Conservation (phyloP, 2,113 vertebrate species). For the Rhineura floridana region DNA sequence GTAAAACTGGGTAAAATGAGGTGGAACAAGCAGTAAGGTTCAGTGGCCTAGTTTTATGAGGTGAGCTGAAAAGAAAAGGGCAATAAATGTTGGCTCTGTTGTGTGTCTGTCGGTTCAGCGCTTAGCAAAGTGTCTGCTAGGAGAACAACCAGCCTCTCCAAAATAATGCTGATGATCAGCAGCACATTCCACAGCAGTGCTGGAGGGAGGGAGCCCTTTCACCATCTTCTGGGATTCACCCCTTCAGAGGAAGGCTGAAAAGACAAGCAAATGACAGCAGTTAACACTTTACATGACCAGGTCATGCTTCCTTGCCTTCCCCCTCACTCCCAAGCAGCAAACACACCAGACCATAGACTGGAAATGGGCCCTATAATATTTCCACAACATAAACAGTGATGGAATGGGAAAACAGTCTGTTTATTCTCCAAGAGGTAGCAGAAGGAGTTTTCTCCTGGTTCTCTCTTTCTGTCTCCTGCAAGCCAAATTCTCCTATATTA, state of each 20-base stretch:
- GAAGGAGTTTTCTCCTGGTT: constrained; percentile 36
- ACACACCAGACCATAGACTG: constrained; percentile 38
- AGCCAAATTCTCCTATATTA: accelerated
- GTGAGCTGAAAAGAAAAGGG: neutral
- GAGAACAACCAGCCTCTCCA: neutral
- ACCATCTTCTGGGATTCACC: neutral
- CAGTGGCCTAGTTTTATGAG: neutral
- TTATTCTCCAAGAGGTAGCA: constrained; percentile 56
- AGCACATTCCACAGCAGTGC: accelerated
- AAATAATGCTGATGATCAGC: accelerated
- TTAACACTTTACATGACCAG: constrained; percentile 35
- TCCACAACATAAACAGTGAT: constrained; percentile 55
- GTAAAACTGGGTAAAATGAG: neutral
- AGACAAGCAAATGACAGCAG: constrained; percentile 48
- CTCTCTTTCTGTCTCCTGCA: neutral
- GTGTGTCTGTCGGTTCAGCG: constrained; percentile 1
- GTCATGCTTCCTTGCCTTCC: constrained; percentile 45
- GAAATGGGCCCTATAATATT: constrained; percentile 54
- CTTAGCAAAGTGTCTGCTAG: neutral
- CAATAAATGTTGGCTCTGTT: constrained; percentile 17
- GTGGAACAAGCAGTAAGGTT: neutral
- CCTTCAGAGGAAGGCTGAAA: constrained; percentile 29
- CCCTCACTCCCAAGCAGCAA: constrained; percentile 46
- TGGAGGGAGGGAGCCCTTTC: neutral
- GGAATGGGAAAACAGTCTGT: constrained; percentile 67